Evolutionary conservation across 2,797 vertebrate genomes (phyloP).

Genomic region (Pelodytes ibericus): DNA sequence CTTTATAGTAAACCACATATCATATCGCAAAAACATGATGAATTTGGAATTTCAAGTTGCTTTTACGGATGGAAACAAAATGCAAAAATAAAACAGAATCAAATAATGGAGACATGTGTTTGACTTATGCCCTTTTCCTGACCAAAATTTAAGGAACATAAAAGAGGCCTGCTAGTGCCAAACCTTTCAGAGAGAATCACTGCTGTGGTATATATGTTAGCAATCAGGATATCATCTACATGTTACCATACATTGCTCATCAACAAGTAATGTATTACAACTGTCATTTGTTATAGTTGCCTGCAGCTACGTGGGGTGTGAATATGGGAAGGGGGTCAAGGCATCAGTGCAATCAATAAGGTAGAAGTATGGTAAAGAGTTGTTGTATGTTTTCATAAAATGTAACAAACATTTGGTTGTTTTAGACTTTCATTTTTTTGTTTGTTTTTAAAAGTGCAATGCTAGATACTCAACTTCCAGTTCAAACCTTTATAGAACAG

Average conservation of each 20-base stretch:
- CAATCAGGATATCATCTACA: too few relatives aligned
- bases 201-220: not conserved
- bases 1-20: too few relatives aligned
- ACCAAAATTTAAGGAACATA: too few relatives aligned
- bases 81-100: too few relatives aligned
- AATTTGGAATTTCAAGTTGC: too few relatives aligned
- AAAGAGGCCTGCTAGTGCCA: too few relatives aligned
- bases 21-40: too few relatives aligned
- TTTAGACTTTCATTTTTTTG: slow-evolving; percentile 41
- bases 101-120: too few relatives aligned
- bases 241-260: too few relatives aligned
- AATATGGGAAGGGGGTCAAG: too few relatives aligned
- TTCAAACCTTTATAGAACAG: slow-evolving; percentile 60
- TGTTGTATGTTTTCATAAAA: not conserved
- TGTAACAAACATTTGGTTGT: slow-evolving; percentile 19
- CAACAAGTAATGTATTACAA: not conserved
- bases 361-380: not conserved
- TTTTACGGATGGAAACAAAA: too few relatives aligned
- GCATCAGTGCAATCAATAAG: not conserved
- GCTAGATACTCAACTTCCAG: slow-evolving; percentile 61
- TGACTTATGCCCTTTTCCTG: too few relatives aligned
- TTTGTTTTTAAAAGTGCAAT: slow-evolving; percentile 67
- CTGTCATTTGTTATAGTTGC: not conserved
- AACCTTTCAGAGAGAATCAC: not conserved
- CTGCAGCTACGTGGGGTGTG: not conserved